These are phyloP conservation scores for Lerista edwardsae DNA, from an alignment of 2,797 vertebrate genomes.

Conservation along the genomic window DNA sequence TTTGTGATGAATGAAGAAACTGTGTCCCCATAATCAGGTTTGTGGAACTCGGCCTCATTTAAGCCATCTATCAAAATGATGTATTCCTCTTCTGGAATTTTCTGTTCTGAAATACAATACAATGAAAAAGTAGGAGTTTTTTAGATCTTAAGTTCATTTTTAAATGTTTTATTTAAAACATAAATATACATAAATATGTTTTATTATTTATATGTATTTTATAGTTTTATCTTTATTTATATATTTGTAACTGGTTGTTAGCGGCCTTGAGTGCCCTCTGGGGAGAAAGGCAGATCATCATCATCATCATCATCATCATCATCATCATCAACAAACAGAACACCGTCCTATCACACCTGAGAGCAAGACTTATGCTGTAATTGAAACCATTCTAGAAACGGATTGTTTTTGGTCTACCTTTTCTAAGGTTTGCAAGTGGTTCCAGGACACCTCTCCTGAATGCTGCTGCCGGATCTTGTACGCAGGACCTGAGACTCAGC, in stretches of 20 bases:
- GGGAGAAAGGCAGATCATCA: too few relatives aligned
- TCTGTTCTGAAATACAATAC: conserved; percentile 83
- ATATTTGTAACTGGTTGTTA: too few relatives aligned
- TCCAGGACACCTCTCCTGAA: conserved; percentile 92
- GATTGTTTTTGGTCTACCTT: conserved; percentile 77
- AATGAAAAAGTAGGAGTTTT: conserved; percentile 15
- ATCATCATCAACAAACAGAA: too few relatives aligned
- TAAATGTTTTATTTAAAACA: too few relatives aligned
- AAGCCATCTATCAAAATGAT: conserved; percentile 95
- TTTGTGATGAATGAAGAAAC: conserved; percentile 95
- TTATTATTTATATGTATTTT: too few relatives aligned
- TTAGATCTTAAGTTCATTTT: neutral
- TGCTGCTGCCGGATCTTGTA: conserved; percentile 93
- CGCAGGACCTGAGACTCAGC: conserved; percentile 95
- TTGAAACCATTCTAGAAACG: neutral
- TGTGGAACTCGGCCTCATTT: conserved; percentile 99
- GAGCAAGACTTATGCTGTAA: neutral
- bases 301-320: too few relatives aligned
- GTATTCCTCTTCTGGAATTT: conserved; percentile 93
- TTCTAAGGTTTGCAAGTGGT: conserved; percentile 87
- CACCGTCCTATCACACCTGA: neutral
- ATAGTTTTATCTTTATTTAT: too few relatives aligned
- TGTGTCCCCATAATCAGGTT: conserved; percentile 98
- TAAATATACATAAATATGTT: too few relatives aligned
- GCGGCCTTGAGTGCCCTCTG: too few relatives aligned